Percentiles rank a stretch among this genome's conserved stretches.
These are phyloP conservation scores for Pseudomyrmex flavicornis DNA, from an alignment of 1,140 invertebrate species.

Conservation along the genomic window DNA sequence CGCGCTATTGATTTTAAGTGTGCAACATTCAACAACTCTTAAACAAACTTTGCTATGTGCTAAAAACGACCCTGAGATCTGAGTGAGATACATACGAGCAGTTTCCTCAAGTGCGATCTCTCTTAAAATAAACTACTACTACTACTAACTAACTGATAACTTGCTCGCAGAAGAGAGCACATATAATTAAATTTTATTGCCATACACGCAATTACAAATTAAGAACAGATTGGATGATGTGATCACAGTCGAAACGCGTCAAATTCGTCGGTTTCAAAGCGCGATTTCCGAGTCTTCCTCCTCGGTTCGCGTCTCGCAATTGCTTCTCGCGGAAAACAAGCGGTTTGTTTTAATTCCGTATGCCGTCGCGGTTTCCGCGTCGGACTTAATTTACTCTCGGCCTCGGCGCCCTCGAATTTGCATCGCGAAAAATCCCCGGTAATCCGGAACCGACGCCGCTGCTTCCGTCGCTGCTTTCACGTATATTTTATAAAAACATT, in stretches of 20 bases:
- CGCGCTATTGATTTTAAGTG: too few relatives aligned
- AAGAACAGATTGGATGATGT: constrained; percentile 12
- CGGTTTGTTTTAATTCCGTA: constrained; percentile 57
- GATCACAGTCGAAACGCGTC: constrained; percentile 19
- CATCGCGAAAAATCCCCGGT: constrained; percentile 52
- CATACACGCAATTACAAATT: constrained; percentile 22
- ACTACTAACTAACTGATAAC: too few relatives aligned
- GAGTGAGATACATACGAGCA: not conserved
- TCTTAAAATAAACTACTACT: too few relatives aligned
- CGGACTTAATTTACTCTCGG: constrained; percentile 49
- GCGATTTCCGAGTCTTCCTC: constrained; percentile 38
- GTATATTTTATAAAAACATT: not conserved
- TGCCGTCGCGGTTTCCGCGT: constrained; percentile 29
- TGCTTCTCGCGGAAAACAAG: constrained; percentile 25
- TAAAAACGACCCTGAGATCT: not conserved
- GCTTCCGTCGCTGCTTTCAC: too few relatives aligned
- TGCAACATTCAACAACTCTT: too few relatives aligned
- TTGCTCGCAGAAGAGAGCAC: too few relatives aligned
- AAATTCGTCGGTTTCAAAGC: constrained; percentile 25
- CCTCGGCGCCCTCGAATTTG: constrained; percentile 37
- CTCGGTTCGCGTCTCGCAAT: constrained; percentile 4
- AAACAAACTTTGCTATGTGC: not conserved
- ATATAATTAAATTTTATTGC: too few relatives aligned
- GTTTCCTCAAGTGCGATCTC: too few relatives aligned
- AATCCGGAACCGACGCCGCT: constrained; percentile 13